These are phyloP conservation scores for Bedellia somnulentella DNA, from an alignment of 2,888 invertebrate species.

Conservation along the genomic window DNA sequence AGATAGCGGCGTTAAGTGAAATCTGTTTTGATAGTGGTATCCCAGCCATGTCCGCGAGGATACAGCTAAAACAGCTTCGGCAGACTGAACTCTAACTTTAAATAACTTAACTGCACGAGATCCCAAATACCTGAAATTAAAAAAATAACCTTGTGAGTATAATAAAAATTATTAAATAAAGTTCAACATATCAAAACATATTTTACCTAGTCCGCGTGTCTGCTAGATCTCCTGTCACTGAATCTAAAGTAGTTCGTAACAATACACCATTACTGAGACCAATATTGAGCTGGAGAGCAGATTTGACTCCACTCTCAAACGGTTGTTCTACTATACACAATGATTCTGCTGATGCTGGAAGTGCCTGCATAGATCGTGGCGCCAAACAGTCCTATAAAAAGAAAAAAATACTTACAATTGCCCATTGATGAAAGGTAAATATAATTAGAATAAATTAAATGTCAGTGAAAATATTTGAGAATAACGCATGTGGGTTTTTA, in stretches of 20 bases:
- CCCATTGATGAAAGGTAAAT: background rate
- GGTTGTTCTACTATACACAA: conserved; percentile 91
- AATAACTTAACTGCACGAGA: conserved; percentile 95
- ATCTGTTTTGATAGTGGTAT: conserved; percentile 96
- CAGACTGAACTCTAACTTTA: conserved; percentile 92
- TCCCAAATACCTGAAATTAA: conserved; percentile 73
- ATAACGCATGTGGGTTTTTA: conserved; percentile 55
- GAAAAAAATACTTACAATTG: background rate
- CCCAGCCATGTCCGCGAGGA: conserved; percentile 98
- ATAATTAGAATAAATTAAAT: background rate
- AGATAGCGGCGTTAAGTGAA: conserved; percentile 92
- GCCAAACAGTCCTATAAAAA: conserved; percentile 81
- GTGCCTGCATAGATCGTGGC: conserved; percentile 93
- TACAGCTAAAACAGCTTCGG: conserved; percentile 96
- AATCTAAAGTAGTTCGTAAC: conserved; percentile 90
- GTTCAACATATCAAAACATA: no score
- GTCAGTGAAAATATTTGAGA: conserved; percentile 32
- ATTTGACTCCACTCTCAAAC: conserved; percentile 68
- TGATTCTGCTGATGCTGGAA: conserved; percentile 95
- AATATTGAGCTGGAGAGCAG: conserved; percentile 89
- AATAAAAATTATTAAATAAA: background rate
- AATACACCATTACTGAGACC: conserved; percentile 96
- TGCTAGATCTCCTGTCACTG: conserved; percentile 93
- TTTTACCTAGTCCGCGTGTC: conserved; percentile 88
- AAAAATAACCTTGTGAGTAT: background rate